Evolutionary conservation across 2,888 invertebrate species (phyloP).

Genomic region (Spodoptera exigua): DNA sequence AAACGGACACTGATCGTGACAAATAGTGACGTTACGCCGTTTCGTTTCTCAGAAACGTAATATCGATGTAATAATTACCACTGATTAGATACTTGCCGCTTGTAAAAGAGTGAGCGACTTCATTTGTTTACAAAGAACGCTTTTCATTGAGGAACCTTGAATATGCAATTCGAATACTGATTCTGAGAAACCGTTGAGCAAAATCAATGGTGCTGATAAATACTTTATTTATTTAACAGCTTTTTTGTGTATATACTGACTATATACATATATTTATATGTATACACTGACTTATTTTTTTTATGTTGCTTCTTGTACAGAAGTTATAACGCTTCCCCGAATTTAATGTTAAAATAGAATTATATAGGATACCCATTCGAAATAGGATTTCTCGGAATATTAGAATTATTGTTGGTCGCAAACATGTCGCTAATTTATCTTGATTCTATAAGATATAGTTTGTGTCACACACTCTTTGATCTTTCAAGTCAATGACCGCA

Average conservation of each 20-base stretch:
- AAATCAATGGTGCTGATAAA: conserved; percentile 41
- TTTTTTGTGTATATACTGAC: conserved; percentile 21
- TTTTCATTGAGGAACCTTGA: conserved; percentile 24
- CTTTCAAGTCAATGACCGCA: too few relatives aligned
- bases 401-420: conserved; percentile 3
- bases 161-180: conserved; percentile 25
- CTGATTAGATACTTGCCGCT: conserved; percentile 21
- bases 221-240: conserved; percentile 31
- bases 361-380: neutral
- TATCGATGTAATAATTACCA: conserved; percentile 19
- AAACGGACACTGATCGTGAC: conserved; percentile 28
- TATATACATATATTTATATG: too few relatives aligned
- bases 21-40: conserved; percentile 31
- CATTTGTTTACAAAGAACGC: conserved; percentile 21
- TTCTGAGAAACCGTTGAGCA: conserved; percentile 21
- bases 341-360: conserved; percentile 24
- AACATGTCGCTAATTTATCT: neutral
- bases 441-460: too few relatives aligned
- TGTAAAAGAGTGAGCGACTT: conserved; percentile 15
- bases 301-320: conserved; percentile 5
- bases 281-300: conserved; percentile 18
- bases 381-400: conserved; percentile 19
- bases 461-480: too few relatives aligned
- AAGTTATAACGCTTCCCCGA: conserved; percentile 22
- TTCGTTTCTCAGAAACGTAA: conserved; percentile 30